Base-by-base conservation (phyloP, 2,888 invertebrate species). In the Esperia sulphurella region DNA sequence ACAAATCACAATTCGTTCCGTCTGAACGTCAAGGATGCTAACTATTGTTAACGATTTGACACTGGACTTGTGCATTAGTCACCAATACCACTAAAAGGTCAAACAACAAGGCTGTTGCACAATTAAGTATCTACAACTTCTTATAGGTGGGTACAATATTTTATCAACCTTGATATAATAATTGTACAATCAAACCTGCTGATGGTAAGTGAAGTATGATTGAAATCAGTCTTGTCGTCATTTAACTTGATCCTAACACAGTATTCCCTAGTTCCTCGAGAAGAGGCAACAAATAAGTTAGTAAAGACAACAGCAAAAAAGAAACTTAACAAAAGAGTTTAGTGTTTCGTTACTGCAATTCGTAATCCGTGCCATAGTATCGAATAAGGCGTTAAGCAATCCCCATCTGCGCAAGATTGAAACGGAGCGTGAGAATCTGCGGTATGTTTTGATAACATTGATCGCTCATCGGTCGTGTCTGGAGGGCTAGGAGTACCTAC, bases 401-500 rank as follows among this genome's bases (percentile, higher is more conserved):
- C 54, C 46, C 35, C 35, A 46, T 35, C 43, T 38, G 49, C 41
- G 41, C 44, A 46, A 43, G 50, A 54, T 59, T 54, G 54, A 49
- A 57, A 51, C 52, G 58, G 53, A 59, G 58, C 76, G 76, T 83
- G 79, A 65, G 79, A 81, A 75, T 68, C 56, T 60, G 52, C 53
- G 65, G 66, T 71, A 73, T 79, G 75, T 77, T 80, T 72, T 78
- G 69, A 79, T 74, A 79, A 77, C 69, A 76, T 62, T 63, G 57
- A 52, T 56, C 49, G 49, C 48, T 46, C 40, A 14, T 35, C 30
- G 10, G 33, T 33, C 33, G 33, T 9, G 35, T 9, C 35, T 10
- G 35, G 35, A 35, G 2, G 35, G n/a, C n/a, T n/a, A 21, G 21
- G 6, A 43, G 43, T 21, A 43, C 21, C 28, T 38, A 39, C 38